A percentile compares a stretch with the other conserved stretches of the same genome.
Conservation (phyloP, 2,797 vertebrate species). For the Molossus alvarezi region DNA sequence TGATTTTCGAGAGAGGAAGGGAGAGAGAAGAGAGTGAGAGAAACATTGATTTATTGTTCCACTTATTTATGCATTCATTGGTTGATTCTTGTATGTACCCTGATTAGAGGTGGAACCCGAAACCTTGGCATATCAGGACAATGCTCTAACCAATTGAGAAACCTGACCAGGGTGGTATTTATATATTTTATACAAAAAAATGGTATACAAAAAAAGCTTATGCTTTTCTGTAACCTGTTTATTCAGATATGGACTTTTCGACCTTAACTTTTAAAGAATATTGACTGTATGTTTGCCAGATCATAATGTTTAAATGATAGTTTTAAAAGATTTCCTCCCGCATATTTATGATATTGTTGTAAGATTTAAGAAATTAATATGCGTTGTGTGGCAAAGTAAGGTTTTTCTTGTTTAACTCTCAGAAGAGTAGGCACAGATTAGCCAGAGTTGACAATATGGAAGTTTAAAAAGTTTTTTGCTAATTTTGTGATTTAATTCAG, state of each 20-base stretch:
- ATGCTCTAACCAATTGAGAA: background rate
- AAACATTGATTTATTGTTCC: background rate
- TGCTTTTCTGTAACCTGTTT: constrained; percentile 56
- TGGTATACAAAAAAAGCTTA: background rate
- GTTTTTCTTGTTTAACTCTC: constrained; percentile 34
- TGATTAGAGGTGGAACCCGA: background rate
- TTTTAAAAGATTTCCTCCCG: constrained; percentile 44
- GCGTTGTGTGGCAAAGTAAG: background rate
- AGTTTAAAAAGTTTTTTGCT: constrained; percentile 27
- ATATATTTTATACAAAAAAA: constrained; percentile 43
- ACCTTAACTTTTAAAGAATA: constrained; percentile 52
- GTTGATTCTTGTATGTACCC: background rate
- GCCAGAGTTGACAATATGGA: background rate
- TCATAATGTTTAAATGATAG: background rate
- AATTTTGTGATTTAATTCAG: constrained; percentile 27
- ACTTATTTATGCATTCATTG: background rate
- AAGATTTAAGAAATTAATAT: constrained; percentile 43
- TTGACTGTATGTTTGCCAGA: constrained; percentile 8
- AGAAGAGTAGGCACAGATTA: background rate
- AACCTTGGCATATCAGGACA: background rate
- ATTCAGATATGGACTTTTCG: background rate
- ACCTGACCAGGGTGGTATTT: background rate
- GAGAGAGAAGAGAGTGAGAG: background rate
- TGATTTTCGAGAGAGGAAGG: background rate
- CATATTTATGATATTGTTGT: background rate